Evolutionary conservation across 2,888 invertebrate genomes (phyloP), one percentile per base, ranked within the genome.

Genomic region (Notodromas monacha): DNA sequence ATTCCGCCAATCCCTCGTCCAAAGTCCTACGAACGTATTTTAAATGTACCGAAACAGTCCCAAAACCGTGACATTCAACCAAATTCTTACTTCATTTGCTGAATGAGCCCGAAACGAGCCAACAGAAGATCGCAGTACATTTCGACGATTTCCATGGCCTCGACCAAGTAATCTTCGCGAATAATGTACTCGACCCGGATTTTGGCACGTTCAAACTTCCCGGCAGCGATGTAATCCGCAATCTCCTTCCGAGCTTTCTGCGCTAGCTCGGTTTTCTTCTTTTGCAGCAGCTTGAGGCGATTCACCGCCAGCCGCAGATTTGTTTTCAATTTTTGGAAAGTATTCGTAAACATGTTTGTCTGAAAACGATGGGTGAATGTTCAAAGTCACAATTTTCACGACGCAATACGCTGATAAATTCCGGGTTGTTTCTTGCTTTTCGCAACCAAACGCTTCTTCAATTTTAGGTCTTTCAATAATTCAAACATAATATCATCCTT

Each of bases 101-200:
- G 79, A 31, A 96, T 66, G 6, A 99, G 57, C 1, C 92, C 96
- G 53, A 89, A 92, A 42, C 96, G 61, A 1, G 96, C 92, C 31
- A 99, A 51, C 28, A 99, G 50, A 31, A 96, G 56, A 53, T 99
- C 96, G 52, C 96, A 92, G 47, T 84, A 96, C 86, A 96, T 92
- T 56, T 99, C 96, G 1, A 96, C 64, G 34, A 96, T 62, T 56
- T 99, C 96, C 73, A 92, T 81, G 2, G 92, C 92, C 53, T 99
- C 96, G 3, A 96, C 89, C 52, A 92, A 60, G 49, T 96, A 99
- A 52, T 99, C 96, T 53, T 92, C 89, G 28, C 96, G 65, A 41
- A 99, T 86, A 34, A 99, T 96, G 42, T 89, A 79, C 51, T 99
- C 96, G 6, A 99, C 96, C 14, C 92, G 61, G 37, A 99, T 96